Percentiles rank a stretch among this genome's conserved stretches.
Conservation (phyloP, 2,113 vertebrate species). For the Cavia porcellus region DNA sequence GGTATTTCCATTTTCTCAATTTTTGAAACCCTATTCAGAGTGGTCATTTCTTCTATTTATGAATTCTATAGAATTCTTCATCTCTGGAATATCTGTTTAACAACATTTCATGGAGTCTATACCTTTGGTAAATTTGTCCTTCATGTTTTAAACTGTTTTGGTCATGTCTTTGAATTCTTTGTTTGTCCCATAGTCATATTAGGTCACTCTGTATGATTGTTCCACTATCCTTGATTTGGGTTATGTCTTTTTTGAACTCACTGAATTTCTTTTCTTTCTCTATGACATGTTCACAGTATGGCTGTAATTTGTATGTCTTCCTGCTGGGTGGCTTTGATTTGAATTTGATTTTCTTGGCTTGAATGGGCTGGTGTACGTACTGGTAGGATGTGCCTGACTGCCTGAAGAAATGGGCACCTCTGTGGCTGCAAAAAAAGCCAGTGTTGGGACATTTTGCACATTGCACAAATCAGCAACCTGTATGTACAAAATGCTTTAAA, state of each 20-base stretch:
- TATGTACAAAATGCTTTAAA: neutral
- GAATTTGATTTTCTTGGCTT: neutral
- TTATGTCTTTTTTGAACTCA: neutral
- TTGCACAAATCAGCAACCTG: neutral
- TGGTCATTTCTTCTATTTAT: neutral
- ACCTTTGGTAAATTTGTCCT: neutral
- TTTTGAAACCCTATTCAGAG: neutral
- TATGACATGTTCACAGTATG: neutral
- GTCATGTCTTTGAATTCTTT: neutral
- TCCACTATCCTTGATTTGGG: neutral
- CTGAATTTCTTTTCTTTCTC: neutral
- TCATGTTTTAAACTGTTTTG: neutral
- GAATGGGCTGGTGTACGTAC: neutral
- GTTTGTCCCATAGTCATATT: neutral
- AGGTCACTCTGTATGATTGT: neutral
- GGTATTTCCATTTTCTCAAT: neutral
- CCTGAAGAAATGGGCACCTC: neutral
- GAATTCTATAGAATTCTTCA: neutral
- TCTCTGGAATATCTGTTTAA: neutral
- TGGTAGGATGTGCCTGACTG: neutral
- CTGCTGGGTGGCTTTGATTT: neutral
- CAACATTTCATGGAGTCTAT: neutral
- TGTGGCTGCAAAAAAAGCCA: neutral
- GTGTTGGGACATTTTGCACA: neutral
- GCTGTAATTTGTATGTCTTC: neutral